phyloP scores from a whole-genome alignment of 2,888 invertebrate genomes.

The Allacma fusca region DNA sequence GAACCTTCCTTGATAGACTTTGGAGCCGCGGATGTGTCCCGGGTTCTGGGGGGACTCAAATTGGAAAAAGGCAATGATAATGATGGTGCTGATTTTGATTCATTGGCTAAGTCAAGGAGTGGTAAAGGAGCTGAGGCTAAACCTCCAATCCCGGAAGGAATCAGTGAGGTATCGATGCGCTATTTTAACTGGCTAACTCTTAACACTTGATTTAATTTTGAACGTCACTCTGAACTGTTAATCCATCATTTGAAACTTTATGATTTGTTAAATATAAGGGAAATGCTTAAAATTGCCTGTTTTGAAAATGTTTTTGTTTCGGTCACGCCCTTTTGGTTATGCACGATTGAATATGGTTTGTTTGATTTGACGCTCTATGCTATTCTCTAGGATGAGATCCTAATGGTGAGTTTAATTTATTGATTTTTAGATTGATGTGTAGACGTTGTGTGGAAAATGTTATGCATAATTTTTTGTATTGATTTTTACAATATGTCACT shows the following conservation, averaged over 20 bases:
- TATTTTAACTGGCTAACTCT: too few species aligned
- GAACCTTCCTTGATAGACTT: slow-evolving; percentile 81
- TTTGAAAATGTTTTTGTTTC: too few species aligned
- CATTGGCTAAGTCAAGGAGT: slow-evolving; percentile 92
- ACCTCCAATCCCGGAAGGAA: background rate
- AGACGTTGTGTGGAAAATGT: too few species aligned
- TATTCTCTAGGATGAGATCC: slow-evolving; percentile 61
- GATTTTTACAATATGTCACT: too few species aligned
- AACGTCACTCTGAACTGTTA: too few species aligned
- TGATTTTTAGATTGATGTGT: too few species aligned
- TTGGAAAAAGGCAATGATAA: slow-evolving; percentile 46
- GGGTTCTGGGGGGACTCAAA: slow-evolving; percentile 41
- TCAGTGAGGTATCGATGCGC: background rate
- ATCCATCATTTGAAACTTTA: too few species aligned
- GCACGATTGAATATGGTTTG: background rate
- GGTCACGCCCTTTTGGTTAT: background rate
- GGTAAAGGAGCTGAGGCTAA: slow-evolving; percentile 60
- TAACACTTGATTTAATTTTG: too few species aligned
- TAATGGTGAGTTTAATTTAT: slow-evolving; percentile 61
- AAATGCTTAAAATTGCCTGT: too few species aligned
- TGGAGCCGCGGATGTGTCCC: slow-evolving; percentile 67
- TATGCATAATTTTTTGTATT: too few species aligned
- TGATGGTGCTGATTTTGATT: slow-evolving; percentile 83
- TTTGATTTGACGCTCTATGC: background rate
- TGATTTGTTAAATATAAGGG: too few species aligned